Evolutionary conservation across 2,113 vertebrate genomes (phyloP).

Genomic region (Sceloporus tristichus): DNA sequence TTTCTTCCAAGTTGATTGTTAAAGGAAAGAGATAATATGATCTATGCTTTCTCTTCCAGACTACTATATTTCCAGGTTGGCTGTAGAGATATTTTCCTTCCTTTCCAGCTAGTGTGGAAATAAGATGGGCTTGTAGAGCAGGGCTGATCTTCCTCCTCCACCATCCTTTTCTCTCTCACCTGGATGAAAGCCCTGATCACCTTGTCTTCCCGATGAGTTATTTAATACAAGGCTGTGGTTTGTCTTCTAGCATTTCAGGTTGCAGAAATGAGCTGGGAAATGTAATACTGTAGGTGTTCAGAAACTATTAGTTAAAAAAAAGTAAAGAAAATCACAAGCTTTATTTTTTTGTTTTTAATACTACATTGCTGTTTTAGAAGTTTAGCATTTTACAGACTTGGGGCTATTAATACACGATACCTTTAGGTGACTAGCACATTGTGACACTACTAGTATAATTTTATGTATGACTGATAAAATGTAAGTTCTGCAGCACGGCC

Average conservation of each 20-base stretch:
- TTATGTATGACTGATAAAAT: not conserved
- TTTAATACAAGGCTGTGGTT: not conserved
- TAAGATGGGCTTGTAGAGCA: not conserved
- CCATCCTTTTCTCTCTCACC: not conserved
- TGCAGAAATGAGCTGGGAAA: not conserved
- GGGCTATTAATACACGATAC: not conserved
- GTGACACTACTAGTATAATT: not conserved
- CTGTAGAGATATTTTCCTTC: too few relatives aligned
- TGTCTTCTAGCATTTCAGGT: not conserved
- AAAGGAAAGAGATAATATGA: not conserved
- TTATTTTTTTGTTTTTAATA: not conserved
- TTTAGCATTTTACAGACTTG: not conserved
- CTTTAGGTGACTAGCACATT: not conserved
- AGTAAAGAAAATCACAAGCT: not conserved
- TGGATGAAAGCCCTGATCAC: not conserved
- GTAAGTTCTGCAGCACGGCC: not conserved
- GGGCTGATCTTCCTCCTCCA: not conserved
- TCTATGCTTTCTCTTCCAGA: not conserved
- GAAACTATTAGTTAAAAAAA: not conserved
- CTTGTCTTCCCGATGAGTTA: not conserved
- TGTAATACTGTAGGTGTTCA: not conserved
- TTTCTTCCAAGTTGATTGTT: not conserved
- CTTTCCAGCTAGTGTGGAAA: not conserved
- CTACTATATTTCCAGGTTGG: too few relatives aligned
- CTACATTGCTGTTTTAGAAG: not conserved